phyloP scores from a whole-genome alignment of 2,113 vertebrate genomes.

The Leucoraja erinaceus region DNA sequence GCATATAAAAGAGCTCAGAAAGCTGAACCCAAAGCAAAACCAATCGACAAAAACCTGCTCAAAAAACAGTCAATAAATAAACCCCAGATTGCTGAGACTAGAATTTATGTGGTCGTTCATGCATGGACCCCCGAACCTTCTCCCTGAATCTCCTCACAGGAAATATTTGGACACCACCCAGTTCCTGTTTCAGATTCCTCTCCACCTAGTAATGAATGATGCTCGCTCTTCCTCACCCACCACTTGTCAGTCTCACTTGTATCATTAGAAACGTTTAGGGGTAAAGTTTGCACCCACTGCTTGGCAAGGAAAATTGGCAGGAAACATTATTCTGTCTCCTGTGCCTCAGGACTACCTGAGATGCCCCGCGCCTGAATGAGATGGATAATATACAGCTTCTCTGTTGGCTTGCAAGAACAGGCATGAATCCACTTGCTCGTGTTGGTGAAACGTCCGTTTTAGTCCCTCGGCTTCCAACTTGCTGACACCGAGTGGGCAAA shows the following conservation, averaged over 20 bases:
- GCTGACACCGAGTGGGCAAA: not conserved
- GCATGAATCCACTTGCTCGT: not conserved
- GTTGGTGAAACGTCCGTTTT: not conserved
- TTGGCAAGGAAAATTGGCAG: not conserved
- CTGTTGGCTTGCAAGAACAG: not conserved
- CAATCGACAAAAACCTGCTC: not conserved
- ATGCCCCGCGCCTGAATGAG: too few relatives aligned
- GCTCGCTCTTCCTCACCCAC: not conserved
- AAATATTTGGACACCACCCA: not conserved
- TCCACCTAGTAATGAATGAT: not conserved
- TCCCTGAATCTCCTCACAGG: not conserved
- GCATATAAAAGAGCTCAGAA: constrained; percentile 38
- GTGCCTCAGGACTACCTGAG: not conserved
- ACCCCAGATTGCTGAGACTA: not conserved
- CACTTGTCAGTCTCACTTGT: not conserved
- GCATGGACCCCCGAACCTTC: not conserved
- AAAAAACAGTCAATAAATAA: not conserved
- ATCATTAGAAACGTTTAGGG: not conserved
- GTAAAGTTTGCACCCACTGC: not conserved
- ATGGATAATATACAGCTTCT: not conserved
- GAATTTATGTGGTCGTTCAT: not conserved
- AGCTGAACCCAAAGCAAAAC: not conserved
- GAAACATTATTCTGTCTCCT: not conserved
- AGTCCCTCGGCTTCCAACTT: not conserved
- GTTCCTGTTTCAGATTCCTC: not conserved